Evolutionary conservation across 2,797 vertebrate genomes (phyloP), one percentile per base, ranked within the genome.

Genomic region (Cynopterus sphinx): DNA sequence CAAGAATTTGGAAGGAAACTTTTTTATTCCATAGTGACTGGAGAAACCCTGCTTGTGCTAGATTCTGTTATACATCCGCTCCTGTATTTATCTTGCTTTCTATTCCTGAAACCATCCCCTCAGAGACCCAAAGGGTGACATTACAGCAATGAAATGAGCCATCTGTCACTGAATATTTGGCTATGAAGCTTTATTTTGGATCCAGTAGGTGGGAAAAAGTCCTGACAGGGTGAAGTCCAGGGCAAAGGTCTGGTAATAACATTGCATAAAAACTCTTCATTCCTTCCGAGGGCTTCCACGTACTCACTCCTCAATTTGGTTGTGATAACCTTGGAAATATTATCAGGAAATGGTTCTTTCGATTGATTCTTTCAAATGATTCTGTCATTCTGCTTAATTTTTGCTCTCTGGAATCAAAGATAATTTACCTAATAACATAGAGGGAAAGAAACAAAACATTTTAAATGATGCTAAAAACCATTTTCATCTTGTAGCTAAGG

Each of bases 131-230:
- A 87, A 87, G 61, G 13, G 55, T 84, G 46, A 71, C 67, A 68
- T 94, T 79, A 39, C 9, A 13, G 57, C 67, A 53, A 33, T 92
- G 81, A 93, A 70, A 84, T 16, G n/a, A 95, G 87, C 96, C 87
- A 95, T 95, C 95, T 96, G 94, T 95, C 78, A 74, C 67, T 53
- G 55, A 85, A 61, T 63, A 71, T 70, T 92, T 96, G 75, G 65
- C 73, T 73, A n/a, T 67, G 74, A 65, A 85, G 55, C 31, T 93
- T 73, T 95, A 65, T 73, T 90, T 82, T 85, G 33, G 84, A 85
- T 86, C 92, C 53, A 93, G 61, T 63, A 41, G 71, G 73, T 9
- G 31, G 59, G 24, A 55, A 61, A 85, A 73, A 31, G 95, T 59
- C 22, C 33, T 78, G 55, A 74, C 3, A 46, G 81, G 70, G 87